Evolutionary conservation across 2,888 invertebrate genomes (phyloP).

Genomic region (Ptychoptera contaminata): DNA sequence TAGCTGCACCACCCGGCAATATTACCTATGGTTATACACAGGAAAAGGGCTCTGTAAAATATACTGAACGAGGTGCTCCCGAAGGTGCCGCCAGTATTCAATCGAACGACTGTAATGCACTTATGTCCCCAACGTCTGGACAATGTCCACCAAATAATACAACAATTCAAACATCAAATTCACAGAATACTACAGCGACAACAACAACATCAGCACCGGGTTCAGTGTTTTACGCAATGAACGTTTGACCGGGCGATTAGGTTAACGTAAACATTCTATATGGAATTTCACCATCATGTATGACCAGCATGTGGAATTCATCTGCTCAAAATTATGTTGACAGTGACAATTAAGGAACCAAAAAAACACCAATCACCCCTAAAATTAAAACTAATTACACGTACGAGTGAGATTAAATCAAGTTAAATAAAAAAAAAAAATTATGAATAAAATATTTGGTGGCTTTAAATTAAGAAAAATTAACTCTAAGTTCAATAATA

Average conservation of each 20-base stretch:
- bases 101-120: slow-evolving; percentile 24
- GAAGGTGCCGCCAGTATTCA: slow-evolving; percentile 53
- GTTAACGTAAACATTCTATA: neutral
- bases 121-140: slow-evolving; percentile 33
- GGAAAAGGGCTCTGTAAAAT: slow-evolving; percentile 22
- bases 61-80: slow-evolving; percentile 50
- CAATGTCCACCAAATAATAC: slow-evolving; percentile 31
- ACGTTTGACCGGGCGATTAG: slow-evolving; percentile 61
- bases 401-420: too few relatives aligned
- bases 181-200: slow-evolving; percentile 22
- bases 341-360: too few relatives aligned
- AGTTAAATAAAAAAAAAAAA: too few relatives aligned
- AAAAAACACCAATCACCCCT: too few relatives aligned
- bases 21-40: slow-evolving; percentile 23
- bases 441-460: too few relatives aligned
- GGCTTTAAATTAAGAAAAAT: too few relatives aligned
- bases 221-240: slow-evolving; percentile 71
- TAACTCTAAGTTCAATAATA: too few relatives aligned
- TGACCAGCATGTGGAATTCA: too few relatives aligned
- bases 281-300: neutral
- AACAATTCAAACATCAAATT: too few relatives aligned
- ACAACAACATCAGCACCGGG: slow-evolving; percentile 15
- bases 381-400: too few relatives aligned
- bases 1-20: neutral
- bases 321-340: too few relatives aligned